A percentile compares a stretch with the other conserved stretches of the same genome.
Evolutionary conservation across 2,888 invertebrate species (phyloP).

Genomic region (Harpalus rubripes): DNA sequence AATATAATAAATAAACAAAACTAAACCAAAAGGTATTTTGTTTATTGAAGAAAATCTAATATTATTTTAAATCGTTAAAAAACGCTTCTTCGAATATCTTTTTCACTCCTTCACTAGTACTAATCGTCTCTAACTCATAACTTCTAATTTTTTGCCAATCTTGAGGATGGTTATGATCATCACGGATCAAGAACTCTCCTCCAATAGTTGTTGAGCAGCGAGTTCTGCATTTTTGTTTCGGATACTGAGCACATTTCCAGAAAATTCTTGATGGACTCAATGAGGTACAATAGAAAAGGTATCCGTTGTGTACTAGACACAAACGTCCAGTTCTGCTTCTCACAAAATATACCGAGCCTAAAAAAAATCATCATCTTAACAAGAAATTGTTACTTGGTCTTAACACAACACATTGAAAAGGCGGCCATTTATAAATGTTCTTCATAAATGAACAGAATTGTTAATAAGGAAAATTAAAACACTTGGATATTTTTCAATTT

Average conservation of each 20-base stretch:
- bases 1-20: too few species aligned
- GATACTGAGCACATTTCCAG: constrained; percentile 72
- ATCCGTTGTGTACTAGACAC: constrained; percentile 71
- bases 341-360: background rate
- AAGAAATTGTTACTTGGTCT: background rate
- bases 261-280: constrained; percentile 70
- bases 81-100: background rate
- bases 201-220: constrained; percentile 16
- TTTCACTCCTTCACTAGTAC: background rate
- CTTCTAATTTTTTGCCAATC: constrained; percentile 61
- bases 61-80: background rate
- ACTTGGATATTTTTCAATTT: too few species aligned
- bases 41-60: background rate
- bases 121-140: constrained; percentile 20
- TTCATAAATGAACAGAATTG: background rate
- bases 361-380: background rate
- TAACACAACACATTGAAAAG: background rate
- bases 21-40: background rate
- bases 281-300: constrained; percentile 72
- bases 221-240: constrained; percentile 71
- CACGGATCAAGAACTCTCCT: background rate
- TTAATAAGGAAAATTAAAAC: background rate
- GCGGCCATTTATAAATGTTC: background rate
- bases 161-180: constrained; percentile 59
- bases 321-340: constrained; percentile 71